Evolutionary conservation across 2,888 invertebrate genomes (phyloP), one percentile per base, ranked within the genome.

Genomic region (Troglohyphantes excavatus): DNA sequence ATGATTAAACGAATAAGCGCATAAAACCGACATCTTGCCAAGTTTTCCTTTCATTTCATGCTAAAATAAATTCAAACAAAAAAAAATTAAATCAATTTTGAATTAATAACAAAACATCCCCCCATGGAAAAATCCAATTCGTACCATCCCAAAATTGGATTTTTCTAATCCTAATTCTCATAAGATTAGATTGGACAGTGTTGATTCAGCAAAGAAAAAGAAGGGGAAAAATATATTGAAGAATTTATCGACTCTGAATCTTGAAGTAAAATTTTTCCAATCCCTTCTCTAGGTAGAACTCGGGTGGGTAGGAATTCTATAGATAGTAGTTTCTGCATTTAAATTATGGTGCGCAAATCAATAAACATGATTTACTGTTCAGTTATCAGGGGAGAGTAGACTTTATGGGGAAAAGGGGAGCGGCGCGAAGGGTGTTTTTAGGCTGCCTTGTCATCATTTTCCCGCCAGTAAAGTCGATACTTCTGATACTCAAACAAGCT

Each of bases 361-460:
- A 78, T 78, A 78, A 78, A 78, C 63, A 43, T 78, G 78, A 78
- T 78, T 78, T 78, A 78, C 23, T 23, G 63, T 43, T 39, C 63
- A 39, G 43, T 65, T 78, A 78, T 43, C 65, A 63, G 9, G 29
- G 13, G 21, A 19, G 9, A 43, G 39, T 23, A 65, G 29, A 17
- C 43, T 23, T 23, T 39, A 39, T 23, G 2, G 21, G 23, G 78
- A 17, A 26, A 26, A 29, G 19, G n/a, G 33, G 26, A 26, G 6
- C 26, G 23, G 78, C 29, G 39, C 61, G 59, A 59, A 59, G 75
- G 17, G 65, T 43, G 78, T 63, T 78, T 78, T 78, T 65, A 39
- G 43, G 17, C 61, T 23, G 33, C 63, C 27, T 33, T 63, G 76
- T 63, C 76, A 76, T 65, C 63, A 65, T 63, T 53, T 78, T 65